Base-by-base conservation (phyloP, 2,888 invertebrate species). In the Heliconius hortense region DNA sequence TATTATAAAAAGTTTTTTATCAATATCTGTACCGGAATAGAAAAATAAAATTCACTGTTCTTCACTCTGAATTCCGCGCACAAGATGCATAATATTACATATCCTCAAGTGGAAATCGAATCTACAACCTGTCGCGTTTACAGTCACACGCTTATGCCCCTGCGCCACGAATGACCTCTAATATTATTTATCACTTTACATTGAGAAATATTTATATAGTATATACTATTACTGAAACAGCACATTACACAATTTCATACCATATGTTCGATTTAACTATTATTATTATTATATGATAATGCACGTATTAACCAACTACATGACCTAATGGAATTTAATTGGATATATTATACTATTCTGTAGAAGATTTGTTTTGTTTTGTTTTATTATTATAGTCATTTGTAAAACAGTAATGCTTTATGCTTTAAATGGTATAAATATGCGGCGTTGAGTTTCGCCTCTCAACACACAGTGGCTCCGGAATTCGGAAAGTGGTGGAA, bases 261-360 rank as follows among this genome's bases (percentile, higher is more conserved):
- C 43, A 28, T 71, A 67, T 56, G 66, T 35, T 67, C 26, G 28
- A 39, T 39, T 28, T 26, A 53, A 26, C 43, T n/a, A 35, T 43
- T 28, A 26, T 71, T 21, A 39, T 64, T 56, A 66, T 28, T 59
- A n/a, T n/a, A n/a, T 76, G 76, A 78, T 78, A 76, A 60, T 72
- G 72, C 78, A 78, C 74, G 78, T 76, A 35, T 68, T 48, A n/a
- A 60, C 15, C 35, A 15, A 24, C 18, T 59, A 75, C n/a, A 53
- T 26, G 43, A n/a, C 28, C 63, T 70, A 56, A 26, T 59, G 28
- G 31, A 56, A 69, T 56, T 35, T 69, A 35, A 69, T 69, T 69
- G 24, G 1, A 31, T 4, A 43, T 4, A 43, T 21, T 1, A 7
- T 18, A 69, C 8, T n/a, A 39, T 24, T 15, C 15, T 24, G 10